Base-by-base conservation (phyloP, 2,888 invertebrate species). In the Drosophila siamana region DNA sequence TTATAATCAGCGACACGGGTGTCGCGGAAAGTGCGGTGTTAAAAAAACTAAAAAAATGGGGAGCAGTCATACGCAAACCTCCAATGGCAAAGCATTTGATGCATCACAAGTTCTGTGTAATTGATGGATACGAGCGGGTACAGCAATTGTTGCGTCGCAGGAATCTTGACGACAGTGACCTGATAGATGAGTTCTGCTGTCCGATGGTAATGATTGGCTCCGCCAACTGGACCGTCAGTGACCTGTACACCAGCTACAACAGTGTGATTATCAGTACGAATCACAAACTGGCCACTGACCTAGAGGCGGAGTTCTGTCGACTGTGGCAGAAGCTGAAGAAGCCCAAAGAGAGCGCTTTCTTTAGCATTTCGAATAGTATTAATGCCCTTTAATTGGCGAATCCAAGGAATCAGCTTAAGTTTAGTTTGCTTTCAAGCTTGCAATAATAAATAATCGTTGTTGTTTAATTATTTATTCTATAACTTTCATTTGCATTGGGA, bases 51-150 rank as follows among this genome's bases (percentile, higher is more conserved):
- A 38, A 5, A 15, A 13, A 13, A 15, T 15, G 36, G 5, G 36
- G 36, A 15, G 36, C 36, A 15, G 2, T 0, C 36, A 13, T 38
- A 38, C 36, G 36, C 36, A 38, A 38, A 38, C 15, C 36, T 1
- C 6, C 36, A 2, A 7, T 15, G 15, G 7, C 7, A 6, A 13
- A 38, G 11, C 1, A 15, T 7, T 38, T 38, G 7, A 38, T 38
- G 36, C 36, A 38, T 7, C 36, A 38, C 36, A 38, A 38, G 15
- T 38, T 38, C 15, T 38, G 36, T 38, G 36, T 38, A 13, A 38
- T 38, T 7, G 36, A 38, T 38, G 36, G 36, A 15, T 15, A 15
- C 11, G 2, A 38, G 6, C 36, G 36, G 5, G 36, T 38, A 6
- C 6, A 38, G 13, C 13, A 38, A 38, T 38, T 38, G 13, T 7